phyloP scores from a whole-genome alignment of 2,888 invertebrate species.

The Desoria tigrina region DNA sequence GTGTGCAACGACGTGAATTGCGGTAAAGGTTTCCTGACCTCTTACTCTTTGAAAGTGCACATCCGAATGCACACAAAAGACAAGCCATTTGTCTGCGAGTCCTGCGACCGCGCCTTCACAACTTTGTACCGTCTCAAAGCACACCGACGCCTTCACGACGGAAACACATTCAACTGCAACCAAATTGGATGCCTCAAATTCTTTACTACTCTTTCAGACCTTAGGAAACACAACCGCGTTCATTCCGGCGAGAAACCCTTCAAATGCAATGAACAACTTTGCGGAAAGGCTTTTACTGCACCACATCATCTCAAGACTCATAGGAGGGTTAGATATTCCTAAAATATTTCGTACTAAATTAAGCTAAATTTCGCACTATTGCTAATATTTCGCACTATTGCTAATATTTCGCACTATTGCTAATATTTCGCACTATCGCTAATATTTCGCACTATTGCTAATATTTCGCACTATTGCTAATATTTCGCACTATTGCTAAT shows the following conservation, averaged over 20 bases:
- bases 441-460: too few species aligned
- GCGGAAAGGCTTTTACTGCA: constrained; percentile 89
- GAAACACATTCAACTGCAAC: constrained; percentile 90
- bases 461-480: too few species aligned
- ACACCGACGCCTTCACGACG: constrained; percentile 88
- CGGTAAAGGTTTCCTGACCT: constrained; percentile 90
- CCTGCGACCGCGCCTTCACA: constrained; percentile 90
- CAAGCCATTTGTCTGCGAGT: constrained; percentile 86
- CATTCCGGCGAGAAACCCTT: constrained; percentile 89
- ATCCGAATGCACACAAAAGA: constrained; percentile 88
- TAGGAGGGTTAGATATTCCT: constrained; percentile 72
- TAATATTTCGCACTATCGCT: too few species aligned
- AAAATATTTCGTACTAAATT: too few species aligned
- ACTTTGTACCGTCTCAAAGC: constrained; percentile 87
- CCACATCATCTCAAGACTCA: constrained; percentile 94
- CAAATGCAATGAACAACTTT: constrained; percentile 78
- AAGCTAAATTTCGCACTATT: too few species aligned
- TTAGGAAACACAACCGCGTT: constrained; percentile 89
- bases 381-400: too few species aligned
- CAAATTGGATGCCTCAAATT: constrained; percentile 80
- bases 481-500: too few species aligned
- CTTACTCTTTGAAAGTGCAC: constrained; percentile 92
- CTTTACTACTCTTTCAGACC: constrained; percentile 90
- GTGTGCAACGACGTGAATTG: constrained; percentile 84
- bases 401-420: too few species aligned